Base-by-base conservation (phyloP, 2,888 invertebrate genomes). In the Pyrocoelia pectoralis region DNA sequence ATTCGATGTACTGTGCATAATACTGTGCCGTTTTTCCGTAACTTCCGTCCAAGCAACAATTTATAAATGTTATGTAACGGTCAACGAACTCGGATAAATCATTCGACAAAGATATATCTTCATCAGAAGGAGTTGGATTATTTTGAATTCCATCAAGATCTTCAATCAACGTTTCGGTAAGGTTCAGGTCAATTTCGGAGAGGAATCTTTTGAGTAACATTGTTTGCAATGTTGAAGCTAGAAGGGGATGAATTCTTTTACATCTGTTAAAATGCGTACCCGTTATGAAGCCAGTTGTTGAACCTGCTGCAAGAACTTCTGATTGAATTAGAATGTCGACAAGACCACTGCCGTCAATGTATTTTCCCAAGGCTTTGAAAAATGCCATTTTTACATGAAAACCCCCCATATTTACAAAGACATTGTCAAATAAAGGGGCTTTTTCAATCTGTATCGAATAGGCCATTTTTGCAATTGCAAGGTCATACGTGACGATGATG, bases 381-480 rank as follows among this genome's bases (percentile, higher is more conserved):
- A 66, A 77, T 12, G 75, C 62, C 69, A 76, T 70, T 70, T 72
- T 69, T 2, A 75, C 66, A 64, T 77, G 76, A 70, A 81, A 79
- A 29, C 71, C 60, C 13, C 79, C 79, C 13, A 76, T 64, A 71
- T 78, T 74, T 43, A 79, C 75, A 63, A 78, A 79, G 63, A 80
- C 12, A 57, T 76, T 73, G 48, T 75, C 72, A 9, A 57, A 55
- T 15, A 14, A 1, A 24, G 46, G 46, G n/a, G 6, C 12, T 43
- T 59, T 69, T 67, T 17, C 56, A 52, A 60, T 64, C 60, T 75
- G 71, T 38, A 76, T 72, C 67, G 68, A 68, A 40, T 70, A 49
- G 8, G 68, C 69, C 48, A 70, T 58, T 69, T 68, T 70, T 59
- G 72, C 68, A 52, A 75, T 75, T 0, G 74, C 75, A 38, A 76